These are phyloP conservation scores for Drosophila melanogaster DNA, from an alignment of 1,140 invertebrate genomes.

Conservation along the genomic window DNA sequence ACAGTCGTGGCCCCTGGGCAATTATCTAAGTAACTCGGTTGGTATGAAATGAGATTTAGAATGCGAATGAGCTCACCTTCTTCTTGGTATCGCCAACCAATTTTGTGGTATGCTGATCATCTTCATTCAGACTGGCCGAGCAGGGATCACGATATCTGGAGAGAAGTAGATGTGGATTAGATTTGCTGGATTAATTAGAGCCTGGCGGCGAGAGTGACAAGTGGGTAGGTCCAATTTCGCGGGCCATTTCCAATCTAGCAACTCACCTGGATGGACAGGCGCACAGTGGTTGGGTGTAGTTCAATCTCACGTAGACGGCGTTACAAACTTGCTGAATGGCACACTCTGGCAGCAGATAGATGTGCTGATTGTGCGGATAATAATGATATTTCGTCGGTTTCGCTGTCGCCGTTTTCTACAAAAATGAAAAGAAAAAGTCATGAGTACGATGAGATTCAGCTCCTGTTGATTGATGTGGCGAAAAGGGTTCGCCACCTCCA, in stretches of 20 bases:
- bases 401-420: conserved; percentile 90
- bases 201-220: conserved; percentile 35
- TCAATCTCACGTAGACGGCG: conserved; percentile 95
- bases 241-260: not conserved
- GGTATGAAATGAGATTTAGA: not conserved
- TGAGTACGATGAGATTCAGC: conserved; percentile 22
- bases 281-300: conserved; percentile 96
- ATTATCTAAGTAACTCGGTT: conserved; percentile 42
- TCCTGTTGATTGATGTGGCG: conserved; percentile 51
- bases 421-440: conserved; percentile 77
- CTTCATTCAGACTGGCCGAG: conserved; percentile 93
- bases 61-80: conserved; percentile 86
- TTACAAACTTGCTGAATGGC: conserved; percentile 97
- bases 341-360: conserved; percentile 95
- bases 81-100: conserved; percentile 92
- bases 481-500: conserved; percentile 22
- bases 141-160: conserved; percentile 93
- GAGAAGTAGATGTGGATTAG: conserved; percentile 6
- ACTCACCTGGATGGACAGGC: conserved; percentile 91
- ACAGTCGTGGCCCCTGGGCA: conserved; percentile 31
- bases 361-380: conserved; percentile 96
- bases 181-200: conserved; percentile 50
- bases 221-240: conserved; percentile 18
- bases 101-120: conserved; percentile 96
- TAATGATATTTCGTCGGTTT: conserved; percentile 97